Conservation (phyloP, 2,113 vertebrate species). For the Galbula dea region DNA sequence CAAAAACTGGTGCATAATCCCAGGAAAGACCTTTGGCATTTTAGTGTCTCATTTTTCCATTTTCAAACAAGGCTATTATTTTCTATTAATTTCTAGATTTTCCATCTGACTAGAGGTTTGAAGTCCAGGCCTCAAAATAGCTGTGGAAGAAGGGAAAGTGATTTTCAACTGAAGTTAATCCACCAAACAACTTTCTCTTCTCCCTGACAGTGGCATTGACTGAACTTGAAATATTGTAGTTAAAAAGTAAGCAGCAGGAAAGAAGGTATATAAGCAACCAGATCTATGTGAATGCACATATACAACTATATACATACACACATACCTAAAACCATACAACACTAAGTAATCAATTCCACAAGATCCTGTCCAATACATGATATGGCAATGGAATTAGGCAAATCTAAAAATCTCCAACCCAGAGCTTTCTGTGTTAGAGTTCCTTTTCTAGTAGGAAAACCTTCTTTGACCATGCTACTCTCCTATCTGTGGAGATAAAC, state of each 20-base stretch:
- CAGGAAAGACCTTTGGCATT: not conserved
- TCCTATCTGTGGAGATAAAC: not conserved
- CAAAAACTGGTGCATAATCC: not conserved
- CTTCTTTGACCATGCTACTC: not conserved
- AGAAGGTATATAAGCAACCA: not conserved
- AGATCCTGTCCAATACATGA: not conserved
- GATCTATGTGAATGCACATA: not conserved
- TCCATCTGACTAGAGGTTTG: not conserved
- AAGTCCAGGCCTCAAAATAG: not conserved
- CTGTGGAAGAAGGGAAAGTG: not conserved
- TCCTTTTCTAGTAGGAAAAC: constrained; percentile 12
- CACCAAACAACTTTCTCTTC: not conserved
- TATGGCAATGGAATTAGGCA: not conserved
- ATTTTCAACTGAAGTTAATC: not conserved
- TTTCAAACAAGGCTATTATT: constrained; percentile 63
- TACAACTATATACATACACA: not conserved
- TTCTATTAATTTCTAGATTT: constrained; percentile 5
- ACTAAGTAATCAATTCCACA: not conserved
- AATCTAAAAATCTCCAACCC: not conserved
- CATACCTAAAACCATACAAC: not conserved
- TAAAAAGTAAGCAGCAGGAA: not conserved
- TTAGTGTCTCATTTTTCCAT: constrained; percentile 69
- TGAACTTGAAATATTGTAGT: not conserved
- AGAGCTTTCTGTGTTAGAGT: not conserved
- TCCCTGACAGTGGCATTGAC: not conserved